phyloP scores from a whole-genome alignment of 1,140 invertebrate species.

The Nylanderia fulva region DNA sequence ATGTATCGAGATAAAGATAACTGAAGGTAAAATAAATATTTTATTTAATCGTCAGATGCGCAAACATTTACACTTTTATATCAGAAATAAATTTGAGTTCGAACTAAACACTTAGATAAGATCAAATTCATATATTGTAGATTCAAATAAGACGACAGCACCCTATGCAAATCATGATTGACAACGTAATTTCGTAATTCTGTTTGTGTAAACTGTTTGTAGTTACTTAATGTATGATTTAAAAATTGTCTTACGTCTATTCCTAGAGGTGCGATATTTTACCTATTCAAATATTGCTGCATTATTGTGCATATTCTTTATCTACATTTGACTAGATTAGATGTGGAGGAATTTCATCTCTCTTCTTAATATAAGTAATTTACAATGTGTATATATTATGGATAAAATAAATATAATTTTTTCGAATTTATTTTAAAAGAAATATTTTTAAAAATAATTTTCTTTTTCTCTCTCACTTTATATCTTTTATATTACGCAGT shows the following conservation, averaged over 20 bases:
- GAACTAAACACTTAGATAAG: background rate
- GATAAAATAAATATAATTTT: background rate
- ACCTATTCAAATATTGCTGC: background rate
- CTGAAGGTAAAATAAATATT: background rate
- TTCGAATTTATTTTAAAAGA: background rate
- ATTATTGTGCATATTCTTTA: background rate
- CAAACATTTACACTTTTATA: background rate
- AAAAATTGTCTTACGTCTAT: background rate
- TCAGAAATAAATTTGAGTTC: conserved; percentile 37
- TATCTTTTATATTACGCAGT: background rate
- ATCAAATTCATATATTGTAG: conserved; percentile 3
- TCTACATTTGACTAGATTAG: background rate
- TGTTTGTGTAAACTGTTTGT: conserved; percentile 20
- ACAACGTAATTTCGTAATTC: conserved; percentile 27
- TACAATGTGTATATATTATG: background rate
- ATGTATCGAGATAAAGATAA: background rate
- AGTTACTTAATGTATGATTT: background rate
- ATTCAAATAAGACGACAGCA: background rate
- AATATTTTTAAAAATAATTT: background rate
- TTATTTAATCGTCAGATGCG: too few species aligned
- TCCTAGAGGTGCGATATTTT: background rate
- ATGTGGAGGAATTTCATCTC: background rate
- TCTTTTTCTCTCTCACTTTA: too few species aligned
- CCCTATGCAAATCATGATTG: background rate
- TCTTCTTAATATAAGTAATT: background rate